Evolutionary conservation across 2,888 invertebrate genomes (phyloP).

Genomic region (Stenichneumon culpator): DNA sequence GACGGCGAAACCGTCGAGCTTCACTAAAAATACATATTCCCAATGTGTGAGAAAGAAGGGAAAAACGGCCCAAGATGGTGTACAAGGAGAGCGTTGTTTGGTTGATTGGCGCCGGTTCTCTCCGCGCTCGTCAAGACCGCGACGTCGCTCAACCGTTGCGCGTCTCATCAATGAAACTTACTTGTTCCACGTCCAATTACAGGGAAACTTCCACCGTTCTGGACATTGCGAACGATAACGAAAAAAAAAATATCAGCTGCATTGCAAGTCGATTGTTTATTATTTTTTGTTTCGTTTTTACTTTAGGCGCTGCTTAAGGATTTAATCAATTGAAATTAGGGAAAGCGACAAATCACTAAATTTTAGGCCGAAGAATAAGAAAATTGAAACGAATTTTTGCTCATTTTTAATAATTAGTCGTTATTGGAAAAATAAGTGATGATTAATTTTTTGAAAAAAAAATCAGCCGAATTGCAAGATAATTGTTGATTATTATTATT

Average conservation of each 20-base stretch:
- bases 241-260: neutral
- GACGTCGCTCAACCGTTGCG: constrained; percentile 14
- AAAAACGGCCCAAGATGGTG: constrained; percentile 5
- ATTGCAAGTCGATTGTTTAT: neutral
- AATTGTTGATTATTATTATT: too few species aligned
- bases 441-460: too few species aligned
- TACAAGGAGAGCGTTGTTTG: constrained; percentile 61
- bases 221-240: neutral
- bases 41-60: constrained; percentile 37
- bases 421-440: too few species aligned
- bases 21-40: constrained; percentile 42
- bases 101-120: constrained; percentile 56
- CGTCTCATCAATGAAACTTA: constrained; percentile 36
- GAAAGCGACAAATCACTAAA: too few species aligned
- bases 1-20: constrained; percentile 17
- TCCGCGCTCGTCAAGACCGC: constrained; percentile 36
- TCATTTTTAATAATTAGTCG: too few species aligned
- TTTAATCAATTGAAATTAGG: too few species aligned
- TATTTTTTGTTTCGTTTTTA: neutral
- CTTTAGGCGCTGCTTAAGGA: too few species aligned
- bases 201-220: neutral
- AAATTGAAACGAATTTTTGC: too few species aligned
- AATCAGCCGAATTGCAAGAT: too few species aligned
- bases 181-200: constrained; percentile 1
- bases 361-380: too few species aligned